Conservation (phyloP, 64 coral and sea anemone genomes). For the Actinia tenebrosa region DNA sequence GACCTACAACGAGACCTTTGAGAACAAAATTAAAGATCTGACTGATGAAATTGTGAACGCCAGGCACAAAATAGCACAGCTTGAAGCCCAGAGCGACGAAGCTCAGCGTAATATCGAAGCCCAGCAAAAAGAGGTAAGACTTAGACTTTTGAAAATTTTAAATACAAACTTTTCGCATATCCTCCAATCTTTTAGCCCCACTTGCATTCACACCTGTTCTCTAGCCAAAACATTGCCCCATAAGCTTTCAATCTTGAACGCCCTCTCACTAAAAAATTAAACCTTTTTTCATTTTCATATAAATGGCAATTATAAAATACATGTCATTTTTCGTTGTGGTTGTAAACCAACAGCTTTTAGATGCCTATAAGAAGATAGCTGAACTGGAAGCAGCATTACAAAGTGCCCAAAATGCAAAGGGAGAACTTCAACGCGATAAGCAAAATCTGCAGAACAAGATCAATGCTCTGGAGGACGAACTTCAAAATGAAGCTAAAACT, state of each 20-base stretch:
- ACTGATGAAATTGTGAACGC: conserved; percentile 81
- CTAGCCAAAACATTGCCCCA: no score
- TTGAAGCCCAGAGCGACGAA: conserved; percentile 67
- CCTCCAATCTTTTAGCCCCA: no score
- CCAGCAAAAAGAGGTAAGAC: conserved; percentile 55
- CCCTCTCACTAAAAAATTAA: no score
- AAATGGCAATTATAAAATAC: neutral
- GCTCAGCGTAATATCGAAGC: conserved; percentile 73
- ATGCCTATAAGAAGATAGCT: conserved; percentile 80
- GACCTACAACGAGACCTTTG: conserved; percentile 68
- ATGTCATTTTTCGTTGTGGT: neutral
- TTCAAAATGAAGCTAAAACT: conserved; percentile 89
- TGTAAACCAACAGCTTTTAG: conserved; percentile 29
- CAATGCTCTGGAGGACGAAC: conserved; percentile 64
- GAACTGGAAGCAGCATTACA: conserved; percentile 83
- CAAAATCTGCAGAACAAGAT: conserved; percentile 76
- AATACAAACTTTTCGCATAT: neutral
- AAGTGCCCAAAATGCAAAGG: conserved; percentile 60
- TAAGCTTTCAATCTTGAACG: no score
- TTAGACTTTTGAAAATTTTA: neutral
- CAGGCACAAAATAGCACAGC: conserved; percentile 69
- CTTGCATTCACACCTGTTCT: no score
- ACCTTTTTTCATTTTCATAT: neutral
- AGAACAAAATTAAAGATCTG: conserved; percentile 69
- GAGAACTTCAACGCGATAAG: conserved; percentile 67